A percentile compares a stretch with the other conserved stretches of the same genome.
Conservation (phyloP, 2,888 invertebrate species). For the Pachymerium ferrugineum region DNA sequence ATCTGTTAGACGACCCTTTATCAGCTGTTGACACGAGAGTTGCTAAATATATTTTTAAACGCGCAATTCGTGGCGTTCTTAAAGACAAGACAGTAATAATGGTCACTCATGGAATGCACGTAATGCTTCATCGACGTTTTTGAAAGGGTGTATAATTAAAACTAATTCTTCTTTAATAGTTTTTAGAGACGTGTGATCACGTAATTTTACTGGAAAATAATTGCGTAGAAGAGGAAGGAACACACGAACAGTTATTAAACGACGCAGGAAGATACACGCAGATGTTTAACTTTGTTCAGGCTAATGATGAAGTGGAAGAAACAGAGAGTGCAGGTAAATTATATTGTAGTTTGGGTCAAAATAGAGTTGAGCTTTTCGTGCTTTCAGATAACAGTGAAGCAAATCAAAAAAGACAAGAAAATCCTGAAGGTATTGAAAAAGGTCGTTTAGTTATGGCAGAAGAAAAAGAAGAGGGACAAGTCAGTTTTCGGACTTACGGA, state of each 20-base stretch:
- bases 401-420: background rate
- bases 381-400: too few relatives aligned
- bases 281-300: conserved; percentile 40
- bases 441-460: conserved; percentile 33
- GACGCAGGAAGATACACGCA: conserved; percentile 46
- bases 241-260: conserved; percentile 48
- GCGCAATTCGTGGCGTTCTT: conserved; percentile 43
- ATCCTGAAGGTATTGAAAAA: background rate
- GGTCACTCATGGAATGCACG: conserved; percentile 44
- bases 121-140: too few relatives aligned
- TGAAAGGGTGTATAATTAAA: background rate
- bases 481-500: conserved; percentile 41
- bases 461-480: conserved; percentile 33
- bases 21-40: conserved; percentile 55
- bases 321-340: background rate
- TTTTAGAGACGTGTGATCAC: conserved; percentile 54
- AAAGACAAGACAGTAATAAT: conserved; percentile 44
- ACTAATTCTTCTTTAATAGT: conserved; percentile 46
- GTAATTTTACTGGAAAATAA: conserved; percentile 49
- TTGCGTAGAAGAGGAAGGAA: conserved; percentile 49
- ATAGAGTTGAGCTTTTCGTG: too few relatives aligned
- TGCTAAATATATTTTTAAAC: conserved; percentile 53
- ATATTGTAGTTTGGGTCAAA: background rate
- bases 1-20: conserved; percentile 57
- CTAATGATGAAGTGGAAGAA: conserved; percentile 36